Conservation (phyloP, 2,113 vertebrate species). For the Dryoscopus gambensis region DNA sequence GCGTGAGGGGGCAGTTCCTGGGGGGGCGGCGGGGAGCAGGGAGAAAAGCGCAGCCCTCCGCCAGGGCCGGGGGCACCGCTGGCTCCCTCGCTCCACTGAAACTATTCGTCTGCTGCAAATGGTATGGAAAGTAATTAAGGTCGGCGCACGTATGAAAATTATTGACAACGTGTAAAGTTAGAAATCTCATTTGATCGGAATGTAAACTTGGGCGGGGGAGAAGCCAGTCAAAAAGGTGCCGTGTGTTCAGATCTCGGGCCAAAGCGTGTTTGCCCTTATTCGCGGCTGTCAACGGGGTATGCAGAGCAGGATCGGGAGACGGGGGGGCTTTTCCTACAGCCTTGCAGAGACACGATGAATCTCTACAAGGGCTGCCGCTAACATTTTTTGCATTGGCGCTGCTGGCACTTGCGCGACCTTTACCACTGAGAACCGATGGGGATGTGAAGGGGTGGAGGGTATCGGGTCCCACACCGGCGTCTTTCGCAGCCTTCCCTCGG, state of each 20-base stretch:
- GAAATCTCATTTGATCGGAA: slow-evolving; percentile 58
- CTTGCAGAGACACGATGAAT: background rate
- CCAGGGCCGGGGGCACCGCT: background rate
- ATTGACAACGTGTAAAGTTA: slow-evolving; percentile 47
- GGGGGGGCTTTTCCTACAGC: background rate
- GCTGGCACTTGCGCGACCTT: background rate
- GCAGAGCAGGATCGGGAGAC: background rate
- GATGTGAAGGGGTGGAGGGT: background rate
- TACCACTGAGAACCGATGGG: background rate
- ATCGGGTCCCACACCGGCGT: too few species aligned
- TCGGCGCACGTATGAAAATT: background rate
- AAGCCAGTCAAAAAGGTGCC: background rate
- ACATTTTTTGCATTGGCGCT: background rate
- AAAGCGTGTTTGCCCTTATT: background rate
- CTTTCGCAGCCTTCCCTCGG: background rate
- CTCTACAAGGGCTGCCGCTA: background rate
- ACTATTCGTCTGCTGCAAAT: background rate
- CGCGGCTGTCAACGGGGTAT: background rate
- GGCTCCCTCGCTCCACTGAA: background rate
- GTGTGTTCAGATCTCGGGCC: slow-evolving; percentile 42
- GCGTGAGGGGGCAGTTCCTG: too few species aligned
- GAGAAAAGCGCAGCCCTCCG: background rate
- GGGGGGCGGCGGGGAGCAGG: too few species aligned
- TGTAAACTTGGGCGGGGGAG: slow-evolving; percentile 37
- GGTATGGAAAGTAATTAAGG: slow-evolving; percentile 33